Conservation (phyloP, 2,113 vertebrate species). For the Pedetes capensis region DNA sequence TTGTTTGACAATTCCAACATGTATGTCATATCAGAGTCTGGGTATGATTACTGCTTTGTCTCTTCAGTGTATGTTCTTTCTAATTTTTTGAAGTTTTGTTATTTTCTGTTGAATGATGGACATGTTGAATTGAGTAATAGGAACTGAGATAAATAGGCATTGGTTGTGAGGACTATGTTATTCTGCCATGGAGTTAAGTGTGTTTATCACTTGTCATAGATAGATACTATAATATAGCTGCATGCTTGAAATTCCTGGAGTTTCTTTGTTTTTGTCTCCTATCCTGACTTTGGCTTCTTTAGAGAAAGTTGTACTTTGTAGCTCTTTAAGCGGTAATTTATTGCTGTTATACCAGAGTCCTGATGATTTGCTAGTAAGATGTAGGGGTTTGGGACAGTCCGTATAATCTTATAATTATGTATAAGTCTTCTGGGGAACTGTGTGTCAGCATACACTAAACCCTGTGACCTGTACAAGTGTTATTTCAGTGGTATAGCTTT, state of each 20-base stretch:
- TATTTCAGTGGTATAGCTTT: background rate
- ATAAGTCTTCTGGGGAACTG: background rate
- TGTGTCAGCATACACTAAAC: background rate
- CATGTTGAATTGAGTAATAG: background rate
- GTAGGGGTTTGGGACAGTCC: too few species aligned
- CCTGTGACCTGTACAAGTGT: too few species aligned
- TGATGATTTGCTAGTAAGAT: background rate
- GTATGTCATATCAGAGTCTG: background rate
- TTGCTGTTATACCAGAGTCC: too few species aligned
- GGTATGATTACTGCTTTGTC: background rate
- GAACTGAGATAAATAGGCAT: background rate
- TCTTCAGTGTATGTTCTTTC: background rate
- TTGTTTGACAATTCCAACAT: background rate
- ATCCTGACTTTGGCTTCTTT: background rate
- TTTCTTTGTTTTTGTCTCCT: background rate
- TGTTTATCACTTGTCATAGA: background rate
- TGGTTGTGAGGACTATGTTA: background rate
- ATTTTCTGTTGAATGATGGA: background rate
- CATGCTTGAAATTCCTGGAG: background rate
- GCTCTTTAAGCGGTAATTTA: background rate
- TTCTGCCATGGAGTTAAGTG: background rate
- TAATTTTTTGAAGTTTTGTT: background rate
- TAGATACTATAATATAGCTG: background rate
- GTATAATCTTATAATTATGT: background rate
- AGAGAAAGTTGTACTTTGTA: background rate